phyloP scores from a whole-genome alignment of 2,797 vertebrate genomes.

The Scolopax bukidnonensis region DNA sequence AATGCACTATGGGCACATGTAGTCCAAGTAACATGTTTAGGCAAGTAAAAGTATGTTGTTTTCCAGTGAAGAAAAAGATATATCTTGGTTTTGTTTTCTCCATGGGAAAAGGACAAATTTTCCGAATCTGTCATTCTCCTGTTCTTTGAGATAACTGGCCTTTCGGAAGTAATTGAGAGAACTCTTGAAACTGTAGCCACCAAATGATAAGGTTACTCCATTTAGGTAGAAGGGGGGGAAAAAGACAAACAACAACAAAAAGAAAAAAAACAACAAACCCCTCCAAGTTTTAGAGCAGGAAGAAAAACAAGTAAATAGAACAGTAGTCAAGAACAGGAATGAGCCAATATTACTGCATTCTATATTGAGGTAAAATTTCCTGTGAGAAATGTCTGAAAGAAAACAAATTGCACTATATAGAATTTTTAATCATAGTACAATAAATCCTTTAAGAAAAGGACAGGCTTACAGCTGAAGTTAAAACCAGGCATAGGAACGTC shows the following conservation, averaged over 20 bases:
- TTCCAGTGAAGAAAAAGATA: background rate
- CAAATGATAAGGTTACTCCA: background rate
- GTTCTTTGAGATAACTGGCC: background rate
- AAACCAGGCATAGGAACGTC: background rate
- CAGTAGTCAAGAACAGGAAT: background rate
- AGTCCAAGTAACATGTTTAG: background rate
- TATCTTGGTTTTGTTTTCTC: background rate
- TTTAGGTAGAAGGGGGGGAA: background rate
- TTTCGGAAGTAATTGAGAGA: background rate
- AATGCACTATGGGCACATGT: background rate
- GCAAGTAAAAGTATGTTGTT: background rate
- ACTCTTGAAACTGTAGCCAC: background rate
- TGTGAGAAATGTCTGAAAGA: background rate
- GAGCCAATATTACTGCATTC: background rate
- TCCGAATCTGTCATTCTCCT: background rate
- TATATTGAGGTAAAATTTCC: background rate
- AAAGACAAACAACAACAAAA: background rate
- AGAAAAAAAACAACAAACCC: accelerated
- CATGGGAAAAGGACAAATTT: background rate
- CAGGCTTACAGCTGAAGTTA: background rate
- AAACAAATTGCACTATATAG: background rate
- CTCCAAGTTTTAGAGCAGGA: background rate
- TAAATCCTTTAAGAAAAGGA: background rate
- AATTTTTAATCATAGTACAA: background rate
- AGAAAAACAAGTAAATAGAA: background rate